Conservation (phyloP, 2,888 invertebrate species). For the Gandaritis pyraliata region DNA sequence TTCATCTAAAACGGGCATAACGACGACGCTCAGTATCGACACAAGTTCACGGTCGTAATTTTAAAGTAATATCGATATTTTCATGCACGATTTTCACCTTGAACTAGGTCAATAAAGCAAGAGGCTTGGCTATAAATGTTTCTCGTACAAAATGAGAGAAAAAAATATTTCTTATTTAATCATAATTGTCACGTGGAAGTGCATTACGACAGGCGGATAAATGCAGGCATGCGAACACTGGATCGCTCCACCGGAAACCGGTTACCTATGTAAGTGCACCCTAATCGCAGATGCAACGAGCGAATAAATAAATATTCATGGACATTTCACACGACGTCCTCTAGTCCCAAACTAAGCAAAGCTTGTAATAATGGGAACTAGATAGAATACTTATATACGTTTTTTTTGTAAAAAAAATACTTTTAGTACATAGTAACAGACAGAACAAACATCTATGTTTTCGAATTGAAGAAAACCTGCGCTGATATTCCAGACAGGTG, state of each 20-base stretch:
- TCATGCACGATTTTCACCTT: slow-evolving; percentile 16
- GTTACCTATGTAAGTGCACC: slow-evolving; percentile 15
- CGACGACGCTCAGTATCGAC: neutral
- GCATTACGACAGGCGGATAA: neutral
- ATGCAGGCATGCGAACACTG: neutral
- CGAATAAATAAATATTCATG: no score
- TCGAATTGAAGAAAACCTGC: neutral
- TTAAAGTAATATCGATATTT: slow-evolving; percentile 7
- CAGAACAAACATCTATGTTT: no score
- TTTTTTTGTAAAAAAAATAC: no score
- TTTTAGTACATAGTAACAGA: no score
- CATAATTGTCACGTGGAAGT: neutral
- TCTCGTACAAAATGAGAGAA: neutral
- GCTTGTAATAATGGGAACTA: no score
- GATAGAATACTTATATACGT: no score
- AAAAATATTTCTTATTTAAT: neutral
- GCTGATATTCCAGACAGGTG: slow-evolving; percentile 9
- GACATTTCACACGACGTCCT: no score
- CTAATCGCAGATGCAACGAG: slow-evolving; percentile 15
- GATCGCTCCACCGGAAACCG: slow-evolving; percentile 6
- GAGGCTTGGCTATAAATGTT: neutral
- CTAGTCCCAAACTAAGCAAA: no score
- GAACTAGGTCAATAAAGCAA: slow-evolving; percentile 12
- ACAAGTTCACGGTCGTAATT: slow-evolving; percentile 9
- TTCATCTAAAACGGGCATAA: neutral